A percentile compares a stretch with the other conserved stretches of the same genome.
phyloP scores from a whole-genome alignment of 2,797 vertebrate genomes.

The Pogoniulus pusillus region DNA sequence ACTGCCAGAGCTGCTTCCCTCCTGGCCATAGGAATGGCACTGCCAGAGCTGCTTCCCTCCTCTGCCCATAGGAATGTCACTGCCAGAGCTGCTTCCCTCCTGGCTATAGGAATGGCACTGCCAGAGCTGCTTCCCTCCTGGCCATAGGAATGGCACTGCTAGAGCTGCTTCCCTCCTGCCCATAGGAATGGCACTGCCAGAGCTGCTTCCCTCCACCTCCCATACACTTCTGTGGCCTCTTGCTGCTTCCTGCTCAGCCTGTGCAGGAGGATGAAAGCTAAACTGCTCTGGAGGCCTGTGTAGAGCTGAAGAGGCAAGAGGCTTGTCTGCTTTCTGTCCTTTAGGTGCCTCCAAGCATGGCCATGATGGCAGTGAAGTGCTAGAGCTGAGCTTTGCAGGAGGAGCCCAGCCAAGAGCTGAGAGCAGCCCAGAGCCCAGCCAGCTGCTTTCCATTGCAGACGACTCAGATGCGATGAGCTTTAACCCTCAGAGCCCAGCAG shows the following conservation, averaged over 20 bases:
- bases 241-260: rapidly evolving
- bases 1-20: background rate
- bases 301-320: background rate
- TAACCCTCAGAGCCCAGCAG: background rate
- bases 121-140: background rate
- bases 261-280: no score
- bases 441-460: background rate
- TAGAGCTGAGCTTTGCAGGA: background rate
- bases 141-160: background rate
- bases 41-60: background rate
- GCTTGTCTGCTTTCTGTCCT: background rate
- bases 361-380: background rate
- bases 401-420: background rate
- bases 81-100: background rate
- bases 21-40: background rate
- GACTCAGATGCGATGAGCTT: background rate
- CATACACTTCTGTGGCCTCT: rapidly evolving
- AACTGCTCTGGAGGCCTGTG: rapidly evolving
- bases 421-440: background rate
- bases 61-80: background rate
- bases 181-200: background rate
- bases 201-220: background rate
- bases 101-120: background rate
- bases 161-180: background rate
- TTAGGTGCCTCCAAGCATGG: background rate